phyloP scores from a whole-genome alignment of 92 coral and sea anemone species.

The Porites divaricata region DNA sequence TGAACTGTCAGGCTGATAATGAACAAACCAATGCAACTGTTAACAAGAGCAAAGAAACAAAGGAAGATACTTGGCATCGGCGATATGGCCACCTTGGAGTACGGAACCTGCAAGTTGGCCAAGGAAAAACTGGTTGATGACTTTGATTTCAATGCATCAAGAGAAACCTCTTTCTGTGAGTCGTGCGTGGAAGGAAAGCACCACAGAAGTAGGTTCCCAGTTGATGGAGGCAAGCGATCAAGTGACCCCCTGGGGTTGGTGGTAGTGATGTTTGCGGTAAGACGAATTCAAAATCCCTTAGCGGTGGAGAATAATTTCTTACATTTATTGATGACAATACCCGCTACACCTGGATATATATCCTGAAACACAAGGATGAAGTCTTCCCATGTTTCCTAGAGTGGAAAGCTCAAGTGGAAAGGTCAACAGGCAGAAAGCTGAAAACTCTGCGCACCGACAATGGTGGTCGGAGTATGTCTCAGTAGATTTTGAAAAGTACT shows the following conservation, averaged over 20 bases:
- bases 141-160: conserved; percentile 36
- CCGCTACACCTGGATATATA: too few species aligned
- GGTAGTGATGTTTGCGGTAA: conserved; percentile 64
- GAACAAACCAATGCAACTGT: conserved; percentile 16
- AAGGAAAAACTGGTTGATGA: conserved; percentile 50
- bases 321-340: too few species aligned
- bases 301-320: conserved; percentile 45
- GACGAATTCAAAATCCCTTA: conserved; percentile 53
- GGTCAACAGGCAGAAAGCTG: too few species aligned
- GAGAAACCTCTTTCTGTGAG: conserved; percentile 45
- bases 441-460: too few species aligned
- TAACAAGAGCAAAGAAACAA: conserved; percentile 19
- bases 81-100: conserved; percentile 71
- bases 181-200: conserved; percentile 57
- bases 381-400: too few species aligned
- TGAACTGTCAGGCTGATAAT: too few species aligned
- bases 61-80: conserved; percentile 61
- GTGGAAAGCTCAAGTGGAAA: too few species aligned
- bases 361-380: too few species aligned
- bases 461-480: too few species aligned
- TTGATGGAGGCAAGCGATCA: conserved; percentile 24
- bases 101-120: conserved; percentile 20
- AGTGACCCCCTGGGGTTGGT: conserved; percentile 55
- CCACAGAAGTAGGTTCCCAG: conserved; percentile 55
- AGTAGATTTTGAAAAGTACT: too few species aligned